Conservation (phyloP, 2,888 invertebrate species). For the Hedya salicella region DNA sequence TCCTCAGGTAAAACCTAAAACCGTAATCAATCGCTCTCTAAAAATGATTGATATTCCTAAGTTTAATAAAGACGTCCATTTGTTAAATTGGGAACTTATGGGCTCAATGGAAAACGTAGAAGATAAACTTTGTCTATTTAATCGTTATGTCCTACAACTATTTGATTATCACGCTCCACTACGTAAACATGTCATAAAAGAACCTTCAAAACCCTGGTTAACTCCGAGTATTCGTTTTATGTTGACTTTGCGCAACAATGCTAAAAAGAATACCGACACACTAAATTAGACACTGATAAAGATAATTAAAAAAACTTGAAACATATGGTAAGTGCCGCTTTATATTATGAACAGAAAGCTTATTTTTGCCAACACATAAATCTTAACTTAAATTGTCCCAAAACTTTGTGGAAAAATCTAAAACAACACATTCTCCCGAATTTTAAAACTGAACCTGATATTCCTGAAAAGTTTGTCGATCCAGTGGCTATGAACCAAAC, state of each 20-base stretch:
- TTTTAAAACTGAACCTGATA: background rate
- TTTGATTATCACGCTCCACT: background rate
- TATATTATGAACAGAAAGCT: background rate
- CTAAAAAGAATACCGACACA: background rate
- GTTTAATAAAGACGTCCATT: background rate
- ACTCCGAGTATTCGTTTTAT: background rate
- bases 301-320: background rate
- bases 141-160: background rate
- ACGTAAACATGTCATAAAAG: background rate
- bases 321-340: background rate
- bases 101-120: background rate
- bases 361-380: constrained; percentile 2
- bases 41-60: background rate
- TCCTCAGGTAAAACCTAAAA: background rate
- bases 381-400: background rate
- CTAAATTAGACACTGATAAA: background rate
- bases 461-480: background rate
- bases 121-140: constrained; percentile 4
- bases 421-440: background rate
- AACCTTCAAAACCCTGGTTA: background rate
- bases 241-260: constrained; percentile 1
- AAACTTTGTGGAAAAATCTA: constrained; percentile 1
- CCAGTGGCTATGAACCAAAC: background rate
- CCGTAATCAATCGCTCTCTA: background rate
- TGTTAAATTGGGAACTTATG: background rate